A percentile compares a stretch with the other conserved stretches of the same genome.
phyloP scores from a whole-genome alignment of 2,888 invertebrate genomes.

The Macrophya alboannulata region DNA sequence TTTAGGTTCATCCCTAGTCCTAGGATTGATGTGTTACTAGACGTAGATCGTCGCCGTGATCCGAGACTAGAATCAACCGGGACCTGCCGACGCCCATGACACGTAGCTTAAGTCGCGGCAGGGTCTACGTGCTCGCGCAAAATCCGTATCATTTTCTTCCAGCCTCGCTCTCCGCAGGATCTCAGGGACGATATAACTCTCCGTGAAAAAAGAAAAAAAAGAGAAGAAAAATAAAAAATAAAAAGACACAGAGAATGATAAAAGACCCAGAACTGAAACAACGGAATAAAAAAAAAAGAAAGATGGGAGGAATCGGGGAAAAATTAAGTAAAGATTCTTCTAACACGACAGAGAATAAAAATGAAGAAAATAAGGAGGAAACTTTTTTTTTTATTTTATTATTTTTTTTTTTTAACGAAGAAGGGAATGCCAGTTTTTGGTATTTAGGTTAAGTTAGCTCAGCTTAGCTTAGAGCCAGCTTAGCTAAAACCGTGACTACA shows the following conservation, averaged over 20 bases:
- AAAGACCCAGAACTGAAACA: not conserved
- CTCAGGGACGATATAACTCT: slow-evolving; percentile 12
- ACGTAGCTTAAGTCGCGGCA: slow-evolving; percentile 47
- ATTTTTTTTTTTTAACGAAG: not conserved
- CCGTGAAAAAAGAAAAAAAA: not conserved
- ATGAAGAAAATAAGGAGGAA: not conserved
- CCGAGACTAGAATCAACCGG: slow-evolving; percentile 38
- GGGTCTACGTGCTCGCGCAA: slow-evolving; percentile 54
- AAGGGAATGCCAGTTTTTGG: not conserved
- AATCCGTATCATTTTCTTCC: slow-evolving; percentile 43
- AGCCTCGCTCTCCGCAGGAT: not conserved
- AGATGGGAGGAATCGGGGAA: too few relatives aligned
- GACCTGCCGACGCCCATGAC: slow-evolving; percentile 53
- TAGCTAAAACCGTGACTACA: slow-evolving; percentile 36
- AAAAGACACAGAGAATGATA: not conserved
- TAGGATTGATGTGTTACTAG: slow-evolving; percentile 30
- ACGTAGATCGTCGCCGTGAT: slow-evolving; percentile 30
- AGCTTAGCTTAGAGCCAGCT: slow-evolving; percentile 29
- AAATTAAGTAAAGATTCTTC: not conserved
- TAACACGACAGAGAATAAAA: not conserved
- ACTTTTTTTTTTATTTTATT: not conserved
- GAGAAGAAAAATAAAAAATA: not conserved
- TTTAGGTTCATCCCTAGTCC: not conserved
- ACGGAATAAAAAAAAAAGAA: not conserved
- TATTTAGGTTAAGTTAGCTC: slow-evolving; percentile 20